Evolutionary conservation across 2,797 vertebrate species (phyloP).

Genomic region (Odontamblyopus lacepedii): DNA sequence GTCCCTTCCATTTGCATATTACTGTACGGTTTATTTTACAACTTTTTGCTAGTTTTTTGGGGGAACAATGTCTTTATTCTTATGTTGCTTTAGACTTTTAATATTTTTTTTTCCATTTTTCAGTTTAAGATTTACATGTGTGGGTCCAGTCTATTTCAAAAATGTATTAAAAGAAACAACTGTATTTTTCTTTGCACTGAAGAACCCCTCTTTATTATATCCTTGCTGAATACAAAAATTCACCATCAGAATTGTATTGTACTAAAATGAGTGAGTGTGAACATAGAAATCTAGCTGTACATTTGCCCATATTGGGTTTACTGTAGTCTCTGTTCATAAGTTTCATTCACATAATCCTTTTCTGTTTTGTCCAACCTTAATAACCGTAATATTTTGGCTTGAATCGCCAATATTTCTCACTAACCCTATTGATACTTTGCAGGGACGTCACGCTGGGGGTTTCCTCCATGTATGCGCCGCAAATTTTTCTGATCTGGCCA

Average conservation of each 20-base stretch:
- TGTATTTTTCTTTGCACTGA: slow-evolving; percentile 11
- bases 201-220: slow-evolving; percentile 17
- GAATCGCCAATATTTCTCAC: too few relatives aligned
- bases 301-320: slow-evolving; percentile 76
- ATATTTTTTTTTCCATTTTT: background rate
- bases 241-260: background rate
- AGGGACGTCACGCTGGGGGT: too few relatives aligned
- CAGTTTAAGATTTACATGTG: background rate
- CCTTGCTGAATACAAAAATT: slow-evolving; percentile 22
- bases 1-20: background rate
- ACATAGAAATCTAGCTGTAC: slow-evolving; percentile 19
- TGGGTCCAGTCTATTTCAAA: slow-evolving; percentile 7
- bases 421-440: too few relatives aligned
- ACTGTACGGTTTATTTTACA: background rate
- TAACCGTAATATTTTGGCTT: too few relatives aligned
- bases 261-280: slow-evolving; percentile 13
- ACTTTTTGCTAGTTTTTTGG: background rate
- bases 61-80: background rate
- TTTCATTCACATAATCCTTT: too few relatives aligned
- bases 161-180: background rate
- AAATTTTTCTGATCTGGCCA: too few relatives aligned
- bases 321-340: slow-evolving; percentile 5
- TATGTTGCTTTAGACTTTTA: background rate
- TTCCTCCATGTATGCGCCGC: too few relatives aligned
- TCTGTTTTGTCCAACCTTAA: too few relatives aligned